Percentiles rank a stretch among this genome's conserved stretches.
Conservation (phyloP, 2,888 invertebrate genomes). For the Morpho deidamia region DNA sequence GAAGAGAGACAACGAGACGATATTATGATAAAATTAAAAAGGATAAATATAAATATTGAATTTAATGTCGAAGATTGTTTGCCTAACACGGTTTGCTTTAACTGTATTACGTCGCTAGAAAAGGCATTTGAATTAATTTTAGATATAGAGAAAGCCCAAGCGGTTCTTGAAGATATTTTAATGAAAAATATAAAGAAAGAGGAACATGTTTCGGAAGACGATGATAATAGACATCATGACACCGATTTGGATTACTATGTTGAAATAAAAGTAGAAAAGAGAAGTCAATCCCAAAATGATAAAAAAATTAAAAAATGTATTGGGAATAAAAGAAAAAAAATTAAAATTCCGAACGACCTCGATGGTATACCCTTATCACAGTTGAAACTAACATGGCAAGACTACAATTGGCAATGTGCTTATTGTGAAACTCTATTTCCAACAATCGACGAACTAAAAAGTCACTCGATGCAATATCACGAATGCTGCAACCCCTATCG, state of each 20-base stretch:
- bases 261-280: conserved; percentile 28
- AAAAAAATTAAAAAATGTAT: not conserved
- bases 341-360: conserved; percentile 13
- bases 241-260: conserved; percentile 10
- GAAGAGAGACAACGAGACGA: conserved; percentile 34
- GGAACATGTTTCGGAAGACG: conserved; percentile 9
- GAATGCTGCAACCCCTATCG: conserved; percentile 79
- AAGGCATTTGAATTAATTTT: conserved; percentile 46
- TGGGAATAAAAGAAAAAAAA: conserved; percentile 17
- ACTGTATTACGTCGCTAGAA: conserved; percentile 42
- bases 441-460: conserved; percentile 55
- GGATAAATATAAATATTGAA: conserved; percentile 40
- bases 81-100: conserved; percentile 48
- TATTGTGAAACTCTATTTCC: conserved; percentile 50
- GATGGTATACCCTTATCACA: conserved; percentile 40
- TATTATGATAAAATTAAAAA: conserved; percentile 38
- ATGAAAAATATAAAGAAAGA: conserved; percentile 39
- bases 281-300: not conserved
- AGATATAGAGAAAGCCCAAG: conserved; percentile 46
- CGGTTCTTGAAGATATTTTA: conserved; percentile 29
- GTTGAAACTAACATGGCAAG: conserved; percentile 48
- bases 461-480: conserved; percentile 79
- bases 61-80: conserved; percentile 35
- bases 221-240: conserved; percentile 3
- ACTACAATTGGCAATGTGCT: conserved; percentile 52